Evolutionary conservation across 2,113 vertebrate species (phyloP).

Genomic region (Camelus dromedarius): DNA sequence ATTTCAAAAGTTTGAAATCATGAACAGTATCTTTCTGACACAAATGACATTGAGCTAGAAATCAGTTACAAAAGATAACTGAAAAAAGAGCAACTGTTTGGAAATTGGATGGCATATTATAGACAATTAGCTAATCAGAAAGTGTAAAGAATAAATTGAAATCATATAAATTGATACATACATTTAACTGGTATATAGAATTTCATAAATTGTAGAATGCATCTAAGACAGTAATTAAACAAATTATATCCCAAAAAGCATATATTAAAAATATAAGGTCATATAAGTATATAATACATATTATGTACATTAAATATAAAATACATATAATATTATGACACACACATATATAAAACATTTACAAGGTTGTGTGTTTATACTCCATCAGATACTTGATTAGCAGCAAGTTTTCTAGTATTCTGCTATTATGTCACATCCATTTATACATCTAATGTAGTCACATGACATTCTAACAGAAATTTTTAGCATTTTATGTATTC

Average conservation of each 20-base stretch:
- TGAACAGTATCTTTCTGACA: background rate
- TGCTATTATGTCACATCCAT: background rate
- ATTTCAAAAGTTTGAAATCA: background rate
- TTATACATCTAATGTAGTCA: background rate
- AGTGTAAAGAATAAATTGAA: background rate
- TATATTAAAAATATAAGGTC: background rate
- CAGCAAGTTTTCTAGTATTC: background rate
- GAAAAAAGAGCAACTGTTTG: background rate
- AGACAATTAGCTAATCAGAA: background rate
- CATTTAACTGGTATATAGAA: background rate
- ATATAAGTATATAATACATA: too few species aligned
- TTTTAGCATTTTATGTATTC: background rate
- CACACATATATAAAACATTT: background rate
- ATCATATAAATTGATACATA: background rate
- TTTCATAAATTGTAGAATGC: background rate
- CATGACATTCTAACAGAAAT: background rate
- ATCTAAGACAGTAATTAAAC: background rate
- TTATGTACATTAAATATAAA: background rate
- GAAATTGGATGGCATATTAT: background rate
- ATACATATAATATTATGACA: background rate
- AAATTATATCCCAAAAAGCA: background rate
- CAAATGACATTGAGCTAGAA: background rate
- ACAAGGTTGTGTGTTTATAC: background rate
- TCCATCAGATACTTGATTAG: background rate
- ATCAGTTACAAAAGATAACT: background rate